A percentile compares a stretch with the other conserved stretches of the same genome.
phyloP scores from a whole-genome alignment of 92 coral and sea anemone species.

The Actinernus sp. region DNA sequence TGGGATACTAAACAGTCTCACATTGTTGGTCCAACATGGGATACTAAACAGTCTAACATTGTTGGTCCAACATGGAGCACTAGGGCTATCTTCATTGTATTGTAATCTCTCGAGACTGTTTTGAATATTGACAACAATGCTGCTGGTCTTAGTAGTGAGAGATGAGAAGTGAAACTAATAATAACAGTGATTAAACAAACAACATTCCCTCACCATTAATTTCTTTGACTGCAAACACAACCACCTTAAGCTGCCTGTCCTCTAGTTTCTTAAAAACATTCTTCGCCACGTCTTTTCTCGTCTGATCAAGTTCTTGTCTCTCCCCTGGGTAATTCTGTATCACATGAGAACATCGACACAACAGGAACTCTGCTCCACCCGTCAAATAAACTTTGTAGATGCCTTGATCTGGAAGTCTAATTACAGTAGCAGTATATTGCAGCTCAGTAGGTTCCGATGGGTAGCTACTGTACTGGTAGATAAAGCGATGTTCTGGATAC shows the following conservation, averaged over 20 bases:
- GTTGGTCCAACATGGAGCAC: too few relatives aligned
- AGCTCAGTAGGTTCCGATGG: slow-evolving; percentile 32
- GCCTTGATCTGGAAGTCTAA: slow-evolving; percentile 37
- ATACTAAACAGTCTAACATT: too few relatives aligned
- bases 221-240: slow-evolving; percentile 43
- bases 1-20: too few relatives aligned
- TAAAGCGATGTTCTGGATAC: slow-evolving; percentile 75
- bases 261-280: slow-evolving; percentile 14
- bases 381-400: slow-evolving; percentile 77
- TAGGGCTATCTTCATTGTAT: too few relatives aligned
- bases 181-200: too few relatives aligned
- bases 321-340: slow-evolving; percentile 32
- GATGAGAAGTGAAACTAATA: too few relatives aligned
- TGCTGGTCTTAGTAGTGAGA: too few relatives aligned
- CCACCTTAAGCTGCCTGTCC: slow-evolving; percentile 31
- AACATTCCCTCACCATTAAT: not conserved
- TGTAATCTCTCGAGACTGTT: too few relatives aligned
- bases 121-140: too few relatives aligned
- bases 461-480: slow-evolving; percentile 63
- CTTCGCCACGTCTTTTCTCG: not conserved
- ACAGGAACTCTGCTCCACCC: slow-evolving; percentile 43
- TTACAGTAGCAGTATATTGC: slow-evolving; percentile 73
- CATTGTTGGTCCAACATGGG: too few relatives aligned
- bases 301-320: slow-evolving; percentile 1
- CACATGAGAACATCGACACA: slow-evolving; percentile 16